Conservation (phyloP, 2,797 vertebrate species). For the Microctenopoma stevenorrisi region DNA sequence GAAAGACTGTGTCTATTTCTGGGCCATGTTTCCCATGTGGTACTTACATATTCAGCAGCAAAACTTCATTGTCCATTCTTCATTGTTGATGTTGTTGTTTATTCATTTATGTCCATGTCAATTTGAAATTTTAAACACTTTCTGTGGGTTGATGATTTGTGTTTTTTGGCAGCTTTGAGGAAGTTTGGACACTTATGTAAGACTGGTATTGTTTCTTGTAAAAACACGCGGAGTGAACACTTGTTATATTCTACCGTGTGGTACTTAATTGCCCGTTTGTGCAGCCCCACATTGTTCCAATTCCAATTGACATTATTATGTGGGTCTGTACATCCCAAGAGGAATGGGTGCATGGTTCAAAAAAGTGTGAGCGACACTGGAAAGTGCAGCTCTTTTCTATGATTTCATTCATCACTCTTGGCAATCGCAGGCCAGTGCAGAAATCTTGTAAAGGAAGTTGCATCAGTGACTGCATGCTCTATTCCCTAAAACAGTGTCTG, state of each 20-base stretch:
- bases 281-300: constrained; percentile 2
- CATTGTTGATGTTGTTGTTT: neutral
- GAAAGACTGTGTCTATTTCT: neutral
- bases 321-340: neutral
- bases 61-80: neutral
- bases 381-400: neutral
- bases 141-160: neutral
- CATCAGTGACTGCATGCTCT: neutral
- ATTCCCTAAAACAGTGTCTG: neutral
- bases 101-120: constrained; percentile 8
- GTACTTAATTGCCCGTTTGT: constrained; percentile 13
- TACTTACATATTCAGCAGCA: neutral
- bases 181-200: neutral
- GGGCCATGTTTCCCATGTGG: neutral
- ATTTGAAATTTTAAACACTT: neutral
- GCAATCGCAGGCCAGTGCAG: neutral
- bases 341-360: neutral
- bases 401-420: neutral
- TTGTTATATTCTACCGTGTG: neutral
- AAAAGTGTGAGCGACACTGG: neutral
- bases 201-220: constrained; percentile 1
- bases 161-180: neutral
- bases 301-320: neutral
- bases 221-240: neutral
- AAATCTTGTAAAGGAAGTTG: neutral